phyloP scores from a whole-genome alignment of 2,113 vertebrate species.

The Ciconia boyciana region DNA sequence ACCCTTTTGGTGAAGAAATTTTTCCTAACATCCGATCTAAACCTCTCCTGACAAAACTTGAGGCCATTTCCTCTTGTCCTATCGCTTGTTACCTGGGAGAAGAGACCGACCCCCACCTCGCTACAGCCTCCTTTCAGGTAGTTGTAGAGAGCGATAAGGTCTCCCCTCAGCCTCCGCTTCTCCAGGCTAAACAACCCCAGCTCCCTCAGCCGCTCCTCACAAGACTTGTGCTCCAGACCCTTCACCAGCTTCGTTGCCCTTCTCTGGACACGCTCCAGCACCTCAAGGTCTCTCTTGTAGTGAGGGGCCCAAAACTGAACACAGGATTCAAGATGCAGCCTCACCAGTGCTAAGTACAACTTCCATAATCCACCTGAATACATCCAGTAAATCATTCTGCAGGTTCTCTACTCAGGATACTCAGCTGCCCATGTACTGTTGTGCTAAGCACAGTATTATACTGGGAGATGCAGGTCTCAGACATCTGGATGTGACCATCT shows the following conservation, averaged over 20 bases:
- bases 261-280: rapidly evolving
- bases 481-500: neutral
- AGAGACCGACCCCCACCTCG: rapidly evolving
- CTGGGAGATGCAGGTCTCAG: neutral
- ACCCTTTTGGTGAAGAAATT: neutral
- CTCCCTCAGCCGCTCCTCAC: rapidly evolving
- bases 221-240: neutral
- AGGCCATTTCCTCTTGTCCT: neutral
- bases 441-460: neutral
- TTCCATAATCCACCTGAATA: neutral
- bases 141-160: rapidly evolving
- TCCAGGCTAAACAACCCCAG: neutral
- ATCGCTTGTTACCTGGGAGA: neutral
- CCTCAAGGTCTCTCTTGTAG: rapidly evolving
- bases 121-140: neutral
- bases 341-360: neutral
- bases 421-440: neutral
- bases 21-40: neutral
- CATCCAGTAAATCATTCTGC: neutral
- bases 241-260: rapidly evolving
- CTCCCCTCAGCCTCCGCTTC: neutral
- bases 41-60: neutral
- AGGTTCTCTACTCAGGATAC: neutral
- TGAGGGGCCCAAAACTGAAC: neutral
- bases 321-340: rapidly evolving